phyloP scores from a whole-genome alignment of 1,140 invertebrate species.

The Araneus ventricosus region DNA sequence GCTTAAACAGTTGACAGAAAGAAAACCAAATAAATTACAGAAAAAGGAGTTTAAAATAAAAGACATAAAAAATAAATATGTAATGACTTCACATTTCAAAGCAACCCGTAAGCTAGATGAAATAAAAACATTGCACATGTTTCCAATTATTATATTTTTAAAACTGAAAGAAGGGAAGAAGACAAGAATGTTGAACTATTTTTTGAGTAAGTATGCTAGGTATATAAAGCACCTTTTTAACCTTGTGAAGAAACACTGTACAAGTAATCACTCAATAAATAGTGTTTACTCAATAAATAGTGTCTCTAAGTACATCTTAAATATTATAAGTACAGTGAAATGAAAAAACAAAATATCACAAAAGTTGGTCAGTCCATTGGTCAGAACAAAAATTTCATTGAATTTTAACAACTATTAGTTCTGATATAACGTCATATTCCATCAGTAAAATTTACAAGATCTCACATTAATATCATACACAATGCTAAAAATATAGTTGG shows the following conservation, averaged over 20 bases:
- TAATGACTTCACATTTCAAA: constrained; percentile 2
- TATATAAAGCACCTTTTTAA: background rate
- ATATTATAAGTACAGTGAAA: background rate
- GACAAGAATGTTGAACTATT: background rate
- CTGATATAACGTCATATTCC: background rate
- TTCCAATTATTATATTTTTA: background rate
- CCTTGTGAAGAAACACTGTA: background rate
- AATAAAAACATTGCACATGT: background rate
- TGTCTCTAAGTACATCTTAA: background rate
- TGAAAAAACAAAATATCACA: constrained; percentile 31
- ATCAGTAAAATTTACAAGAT: background rate
- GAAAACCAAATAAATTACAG: background rate
- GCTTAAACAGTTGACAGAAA: background rate
- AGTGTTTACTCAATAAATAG: background rate
- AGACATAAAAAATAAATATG: constrained; percentile 16
- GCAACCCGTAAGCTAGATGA: background rate
- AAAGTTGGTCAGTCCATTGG: constrained; percentile 32
- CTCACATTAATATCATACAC: constrained; percentile 5
- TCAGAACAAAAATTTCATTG: background rate
- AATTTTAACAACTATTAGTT: background rate
- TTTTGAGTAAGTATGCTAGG: background rate
- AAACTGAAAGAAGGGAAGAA: background rate
- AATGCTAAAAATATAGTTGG: background rate
- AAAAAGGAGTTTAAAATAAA: background rate
- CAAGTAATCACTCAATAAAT: background rate